Evolutionary conservation across 2,888 invertebrate genomes (phyloP).

Genomic region (Ceriagrion tenellum): DNA sequence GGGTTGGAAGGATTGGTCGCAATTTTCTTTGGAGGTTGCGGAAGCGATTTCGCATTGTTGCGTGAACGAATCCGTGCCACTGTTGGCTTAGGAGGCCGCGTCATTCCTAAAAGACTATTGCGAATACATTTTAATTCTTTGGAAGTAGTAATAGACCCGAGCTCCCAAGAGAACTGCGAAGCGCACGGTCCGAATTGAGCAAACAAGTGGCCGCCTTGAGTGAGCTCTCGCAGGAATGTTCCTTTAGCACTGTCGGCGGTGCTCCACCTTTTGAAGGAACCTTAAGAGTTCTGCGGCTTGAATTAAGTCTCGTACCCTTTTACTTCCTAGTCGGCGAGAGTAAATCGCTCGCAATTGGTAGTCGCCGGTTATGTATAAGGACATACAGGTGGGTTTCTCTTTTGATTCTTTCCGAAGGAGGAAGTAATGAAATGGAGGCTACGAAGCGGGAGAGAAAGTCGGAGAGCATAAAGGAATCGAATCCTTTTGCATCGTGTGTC

Average conservation of each 20-base stretch:
- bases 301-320: background rate
- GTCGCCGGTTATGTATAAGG: slow-evolving; percentile 10
- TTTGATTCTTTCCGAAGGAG: slow-evolving; percentile 36
- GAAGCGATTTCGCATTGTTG: background rate
- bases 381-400: background rate
- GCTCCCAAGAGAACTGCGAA: background rate
- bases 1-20: background rate
- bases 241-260: background rate
- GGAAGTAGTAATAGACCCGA: background rate
- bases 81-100: background rate
- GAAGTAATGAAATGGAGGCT: background rate
- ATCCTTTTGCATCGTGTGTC: background rate
- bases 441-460: slow-evolving; percentile 1
- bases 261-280: slow-evolving; percentile 6
- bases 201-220: slow-evolving; percentile 1
- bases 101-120: background rate
- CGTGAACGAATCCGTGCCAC: background rate
- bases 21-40: background rate
- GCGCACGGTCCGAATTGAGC: background rate
- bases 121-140: background rate
- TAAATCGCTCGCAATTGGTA: background rate
- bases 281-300: background rate
- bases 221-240: background rate
- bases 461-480: background rate
- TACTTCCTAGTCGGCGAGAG: background rate